A percentile compares a stretch with the other conserved stretches of the same genome.
phyloP scores from a whole-genome alignment of 2,113 vertebrate genomes.

The Cheirogaleus medius region DNA sequence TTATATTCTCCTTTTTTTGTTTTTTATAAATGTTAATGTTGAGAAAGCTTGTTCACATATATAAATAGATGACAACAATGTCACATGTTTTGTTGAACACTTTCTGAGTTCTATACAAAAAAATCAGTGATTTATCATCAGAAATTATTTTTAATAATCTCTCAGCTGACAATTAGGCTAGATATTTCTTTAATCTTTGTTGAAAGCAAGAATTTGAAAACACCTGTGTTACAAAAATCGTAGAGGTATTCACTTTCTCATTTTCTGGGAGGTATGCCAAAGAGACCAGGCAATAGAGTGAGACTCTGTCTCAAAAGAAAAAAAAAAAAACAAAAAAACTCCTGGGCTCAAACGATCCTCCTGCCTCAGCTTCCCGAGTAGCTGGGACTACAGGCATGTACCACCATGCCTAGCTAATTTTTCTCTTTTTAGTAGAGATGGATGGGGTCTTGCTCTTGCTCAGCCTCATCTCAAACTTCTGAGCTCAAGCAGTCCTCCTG shows the following conservation, averaged over 20 bases:
- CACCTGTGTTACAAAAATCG: not conserved
- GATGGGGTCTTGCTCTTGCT: too few species aligned
- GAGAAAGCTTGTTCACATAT: not conserved
- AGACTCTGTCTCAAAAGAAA: too few species aligned
- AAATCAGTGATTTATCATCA: not conserved
- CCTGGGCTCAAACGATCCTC: not conserved
- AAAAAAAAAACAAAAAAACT: too few species aligned
- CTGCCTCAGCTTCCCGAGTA: too few species aligned
- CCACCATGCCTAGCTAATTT: not conserved
- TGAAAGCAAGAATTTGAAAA: not conserved
- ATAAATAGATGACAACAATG: not conserved
- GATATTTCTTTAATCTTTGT: not conserved
- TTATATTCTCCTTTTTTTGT: not conserved
- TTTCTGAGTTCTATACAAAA: not conserved
- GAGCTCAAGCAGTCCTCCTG: not conserved
- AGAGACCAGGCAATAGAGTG: not conserved
- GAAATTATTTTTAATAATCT: not conserved
- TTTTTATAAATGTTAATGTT: not conserved
- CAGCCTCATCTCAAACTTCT: too few species aligned
- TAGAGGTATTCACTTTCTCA: not conserved
- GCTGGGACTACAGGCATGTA: not conserved
- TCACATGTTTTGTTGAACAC: not conserved
- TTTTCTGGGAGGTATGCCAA: not conserved
- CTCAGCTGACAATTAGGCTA: not conserved
- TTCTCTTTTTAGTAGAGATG: too few species aligned